phyloP scores from a whole-genome alignment of 2,113 vertebrate genomes.

The Campylomormyrus numenius region DNA sequence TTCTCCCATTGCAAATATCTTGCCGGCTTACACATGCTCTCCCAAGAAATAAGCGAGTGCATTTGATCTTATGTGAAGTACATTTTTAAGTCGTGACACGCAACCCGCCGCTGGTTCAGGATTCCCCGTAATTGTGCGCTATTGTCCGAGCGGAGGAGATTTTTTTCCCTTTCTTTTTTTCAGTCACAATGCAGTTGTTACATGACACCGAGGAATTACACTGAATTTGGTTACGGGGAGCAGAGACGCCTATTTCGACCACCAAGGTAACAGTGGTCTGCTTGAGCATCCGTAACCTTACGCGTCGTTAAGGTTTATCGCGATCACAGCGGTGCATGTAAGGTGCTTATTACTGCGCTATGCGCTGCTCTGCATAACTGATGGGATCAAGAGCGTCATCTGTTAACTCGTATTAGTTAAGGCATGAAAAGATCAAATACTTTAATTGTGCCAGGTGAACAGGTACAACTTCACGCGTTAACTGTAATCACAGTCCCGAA shows the following conservation, averaged over 20 bases:
- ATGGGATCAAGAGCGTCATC: neutral
- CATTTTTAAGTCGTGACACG: neutral
- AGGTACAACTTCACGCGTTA: neutral
- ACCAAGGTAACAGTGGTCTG: neutral
- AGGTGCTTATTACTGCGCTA: neutral
- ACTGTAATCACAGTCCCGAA: neutral
- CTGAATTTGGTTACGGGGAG: neutral
- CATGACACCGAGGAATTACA: neutral
- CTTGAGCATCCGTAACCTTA: neutral
- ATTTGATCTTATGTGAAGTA: constrained; percentile 1
- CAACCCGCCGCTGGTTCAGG: neutral
- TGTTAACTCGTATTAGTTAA: neutral
- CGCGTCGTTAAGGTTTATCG: neutral
- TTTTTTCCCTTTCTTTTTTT: no score
- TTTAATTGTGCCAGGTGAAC: neutral
- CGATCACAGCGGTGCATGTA: neutral
- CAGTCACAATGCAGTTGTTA: neutral
- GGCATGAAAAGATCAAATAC: neutral
- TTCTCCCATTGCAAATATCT: constrained; percentile 9
- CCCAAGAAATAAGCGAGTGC: neutral
- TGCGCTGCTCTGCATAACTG: neutral
- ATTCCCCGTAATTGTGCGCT: neutral
- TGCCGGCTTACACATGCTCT: neutral
- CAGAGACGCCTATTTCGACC: neutral
- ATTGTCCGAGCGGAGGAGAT: neutral